phyloP scores from a whole-genome alignment of 2,888 invertebrate genomes.

The Tenthredo notha region DNA sequence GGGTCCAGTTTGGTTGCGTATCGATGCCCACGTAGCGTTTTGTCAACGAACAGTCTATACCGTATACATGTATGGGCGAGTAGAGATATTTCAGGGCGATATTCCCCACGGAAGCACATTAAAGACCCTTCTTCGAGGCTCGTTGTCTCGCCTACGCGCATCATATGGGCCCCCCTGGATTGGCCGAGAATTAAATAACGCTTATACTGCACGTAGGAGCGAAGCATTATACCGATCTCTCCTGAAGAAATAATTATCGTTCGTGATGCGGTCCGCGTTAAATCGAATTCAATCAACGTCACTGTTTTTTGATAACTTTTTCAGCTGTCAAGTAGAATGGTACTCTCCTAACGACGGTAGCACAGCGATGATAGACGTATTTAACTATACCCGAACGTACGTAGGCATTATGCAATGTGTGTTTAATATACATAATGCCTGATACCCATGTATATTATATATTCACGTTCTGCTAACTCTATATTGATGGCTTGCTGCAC shows the following conservation, averaged over 20 bases:
- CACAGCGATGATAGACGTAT: neutral
- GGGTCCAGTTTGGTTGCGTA: conserved; percentile 28
- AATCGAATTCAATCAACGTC: conserved; percentile 27
- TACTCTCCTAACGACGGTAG: conserved; percentile 16
- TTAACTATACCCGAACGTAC: too few relatives aligned
- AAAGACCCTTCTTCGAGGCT: conserved; percentile 1
- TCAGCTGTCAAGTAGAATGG: neutral
- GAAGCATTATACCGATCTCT: neutral
- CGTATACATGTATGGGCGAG: neutral
- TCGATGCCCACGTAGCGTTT: neutral
- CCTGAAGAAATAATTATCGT: conserved; percentile 35
- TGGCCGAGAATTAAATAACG: conserved; percentile 37
- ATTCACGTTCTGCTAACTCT: neutral
- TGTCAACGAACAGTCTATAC: neutral
- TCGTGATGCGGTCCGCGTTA: neutral
- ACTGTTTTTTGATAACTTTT: conserved; percentile 21
- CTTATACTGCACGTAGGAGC: conserved; percentile 8
- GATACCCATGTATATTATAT: neutral
- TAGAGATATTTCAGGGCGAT: neutral
- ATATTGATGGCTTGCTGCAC: neutral
- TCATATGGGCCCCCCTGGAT: neutral
- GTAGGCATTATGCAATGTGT: neutral
- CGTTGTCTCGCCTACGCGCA: conserved; percentile 47
- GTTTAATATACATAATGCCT: neutral
- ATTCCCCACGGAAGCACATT: conserved; percentile 29